Evolutionary conservation across 2,113 vertebrate genomes (phyloP).

Genomic region (Cephalopterus ornatus): DNA sequence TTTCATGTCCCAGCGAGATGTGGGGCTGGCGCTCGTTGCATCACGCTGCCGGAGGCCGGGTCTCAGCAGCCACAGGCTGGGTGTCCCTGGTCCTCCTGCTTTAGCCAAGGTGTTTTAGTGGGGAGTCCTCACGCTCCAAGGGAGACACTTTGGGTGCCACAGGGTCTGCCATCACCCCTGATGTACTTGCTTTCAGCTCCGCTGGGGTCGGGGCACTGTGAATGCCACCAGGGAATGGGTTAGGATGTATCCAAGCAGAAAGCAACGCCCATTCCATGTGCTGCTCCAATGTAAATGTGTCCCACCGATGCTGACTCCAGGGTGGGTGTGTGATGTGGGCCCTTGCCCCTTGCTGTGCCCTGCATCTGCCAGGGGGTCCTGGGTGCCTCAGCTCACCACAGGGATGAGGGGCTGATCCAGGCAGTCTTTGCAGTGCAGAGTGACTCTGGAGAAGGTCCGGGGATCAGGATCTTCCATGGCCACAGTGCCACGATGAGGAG

Average conservation of each 20-base stretch:
- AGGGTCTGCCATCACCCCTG: background rate
- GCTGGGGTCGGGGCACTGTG: accelerated
- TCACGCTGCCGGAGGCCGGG: background rate
- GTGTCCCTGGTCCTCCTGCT: background rate
- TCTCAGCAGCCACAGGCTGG: accelerated
- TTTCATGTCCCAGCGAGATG: background rate
- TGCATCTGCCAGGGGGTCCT: background rate
- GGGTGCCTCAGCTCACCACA: background rate
- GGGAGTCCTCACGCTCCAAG: background rate
- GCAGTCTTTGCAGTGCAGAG: background rate
- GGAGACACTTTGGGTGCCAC: no score
- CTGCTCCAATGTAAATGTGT: background rate
- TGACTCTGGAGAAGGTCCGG: background rate
- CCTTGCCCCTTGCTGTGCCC: background rate
- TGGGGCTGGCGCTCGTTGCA: background rate
- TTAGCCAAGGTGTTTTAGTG: accelerated
- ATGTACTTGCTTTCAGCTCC: accelerated
- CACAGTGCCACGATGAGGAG: accelerated
- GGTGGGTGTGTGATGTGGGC: background rate
- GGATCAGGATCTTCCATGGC: background rate
- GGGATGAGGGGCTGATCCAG: background rate
- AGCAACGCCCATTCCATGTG: background rate
- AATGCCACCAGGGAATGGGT: background rate
- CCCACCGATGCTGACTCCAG: background rate
- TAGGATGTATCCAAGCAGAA: background rate